phyloP scores from a whole-genome alignment of 2,113 vertebrate species.

The Sylvicapra grimmia region DNA sequence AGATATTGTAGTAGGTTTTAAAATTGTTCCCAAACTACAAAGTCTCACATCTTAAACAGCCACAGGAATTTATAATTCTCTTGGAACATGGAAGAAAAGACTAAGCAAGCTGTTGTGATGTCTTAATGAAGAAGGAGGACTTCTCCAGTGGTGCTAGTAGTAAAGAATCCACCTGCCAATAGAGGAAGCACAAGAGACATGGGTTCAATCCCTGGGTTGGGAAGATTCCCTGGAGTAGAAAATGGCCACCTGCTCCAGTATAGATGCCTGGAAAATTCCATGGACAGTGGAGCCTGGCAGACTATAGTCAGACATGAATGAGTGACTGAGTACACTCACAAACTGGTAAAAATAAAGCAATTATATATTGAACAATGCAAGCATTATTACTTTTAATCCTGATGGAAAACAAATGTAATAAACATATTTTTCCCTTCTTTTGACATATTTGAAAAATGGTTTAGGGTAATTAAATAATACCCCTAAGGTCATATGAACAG shows the following conservation, averaged over 20 bases:
- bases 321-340: background rate
- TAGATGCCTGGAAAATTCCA: background rate
- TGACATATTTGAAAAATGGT: background rate
- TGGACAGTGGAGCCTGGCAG: background rate
- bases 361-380: background rate
- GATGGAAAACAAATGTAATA: background rate
- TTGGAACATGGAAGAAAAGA: background rate
- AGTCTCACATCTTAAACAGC: background rate
- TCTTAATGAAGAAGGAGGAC: background rate
- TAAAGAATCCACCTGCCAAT: background rate
- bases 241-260: background rate
- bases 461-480: background rate
- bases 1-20: background rate
- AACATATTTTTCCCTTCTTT: background rate
- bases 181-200: background rate
- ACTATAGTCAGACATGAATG: background rate
- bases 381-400: background rate
- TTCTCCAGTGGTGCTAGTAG: background rate
- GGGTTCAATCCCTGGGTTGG: background rate
- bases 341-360: background rate
- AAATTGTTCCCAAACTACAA: background rate
- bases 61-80: background rate
- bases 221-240: background rate
- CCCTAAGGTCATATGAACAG: background rate
- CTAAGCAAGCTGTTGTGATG: background rate